Conservation (phyloP, 2,113 vertebrate genomes). For the Sporophila hypoxantha region DNA sequence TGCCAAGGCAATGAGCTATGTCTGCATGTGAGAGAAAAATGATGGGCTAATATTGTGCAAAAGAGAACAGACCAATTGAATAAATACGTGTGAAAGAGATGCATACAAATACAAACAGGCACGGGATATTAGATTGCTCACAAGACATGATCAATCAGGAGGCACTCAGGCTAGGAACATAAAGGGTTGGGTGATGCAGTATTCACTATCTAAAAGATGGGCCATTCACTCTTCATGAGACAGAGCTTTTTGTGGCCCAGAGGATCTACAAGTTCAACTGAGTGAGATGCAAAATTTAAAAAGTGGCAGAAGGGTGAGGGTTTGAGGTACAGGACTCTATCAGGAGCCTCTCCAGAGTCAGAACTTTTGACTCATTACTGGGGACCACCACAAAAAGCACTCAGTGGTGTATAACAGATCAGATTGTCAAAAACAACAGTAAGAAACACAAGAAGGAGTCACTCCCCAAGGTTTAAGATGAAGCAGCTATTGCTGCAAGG, state of each 20-base stretch:
- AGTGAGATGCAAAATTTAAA: not conserved
- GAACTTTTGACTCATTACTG: not conserved
- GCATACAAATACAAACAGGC: not conserved
- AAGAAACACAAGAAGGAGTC: not conserved
- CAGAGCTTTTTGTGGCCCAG: not conserved
- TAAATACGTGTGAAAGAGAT: not conserved
- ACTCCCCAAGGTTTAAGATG: not conserved
- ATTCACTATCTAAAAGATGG: not conserved
- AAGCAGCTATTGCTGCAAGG: not conserved
- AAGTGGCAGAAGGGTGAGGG: not conserved
- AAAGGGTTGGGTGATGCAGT: not conserved
- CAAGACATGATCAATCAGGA: not conserved
- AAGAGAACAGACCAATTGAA: not conserved
- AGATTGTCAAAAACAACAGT: not conserved
- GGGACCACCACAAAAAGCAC: not conserved
- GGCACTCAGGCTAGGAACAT: not conserved
- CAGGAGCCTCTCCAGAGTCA: not conserved
- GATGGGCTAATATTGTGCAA: not conserved
- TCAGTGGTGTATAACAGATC: not conserved
- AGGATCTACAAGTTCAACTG: not conserved
- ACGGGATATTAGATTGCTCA: not conserved
- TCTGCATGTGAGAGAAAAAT: not conserved
- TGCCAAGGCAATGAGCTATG: not conserved
- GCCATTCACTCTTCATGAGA: fast-evolving
- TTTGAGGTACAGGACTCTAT: not conserved